Conservation (phyloP, 2,888 invertebrate species). For the Caradrina clavipalpis region DNA sequence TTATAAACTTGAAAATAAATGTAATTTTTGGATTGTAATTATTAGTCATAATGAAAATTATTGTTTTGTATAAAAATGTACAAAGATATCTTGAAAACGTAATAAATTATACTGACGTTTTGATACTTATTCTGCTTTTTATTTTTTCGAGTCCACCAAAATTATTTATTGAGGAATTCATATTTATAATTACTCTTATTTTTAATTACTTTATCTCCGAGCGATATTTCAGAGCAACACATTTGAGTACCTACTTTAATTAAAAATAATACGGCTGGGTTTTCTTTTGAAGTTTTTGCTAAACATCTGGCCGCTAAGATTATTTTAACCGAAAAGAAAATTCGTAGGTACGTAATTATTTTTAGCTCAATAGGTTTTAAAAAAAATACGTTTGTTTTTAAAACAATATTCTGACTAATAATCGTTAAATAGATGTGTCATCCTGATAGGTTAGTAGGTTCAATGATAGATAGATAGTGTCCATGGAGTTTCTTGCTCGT, state of each 20-base stretch:
- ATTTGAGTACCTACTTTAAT: constrained; percentile 23
- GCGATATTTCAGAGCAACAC: constrained; percentile 25
- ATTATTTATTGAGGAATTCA: constrained; percentile 53
- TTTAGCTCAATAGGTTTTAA: background rate
- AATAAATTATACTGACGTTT: constrained; percentile 91
- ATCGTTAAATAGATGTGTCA: background rate
- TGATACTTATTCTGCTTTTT: constrained; percentile 87
- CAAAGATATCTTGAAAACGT: constrained; percentile 89
- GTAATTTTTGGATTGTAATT: constrained; percentile 91
- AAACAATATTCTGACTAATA: too few relatives aligned
- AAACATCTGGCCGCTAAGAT: constrained; percentile 1
- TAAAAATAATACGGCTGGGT: constrained; percentile 5
- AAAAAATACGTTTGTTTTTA: too few relatives aligned
- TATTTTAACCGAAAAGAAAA: background rate
- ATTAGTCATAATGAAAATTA: constrained; percentile 89
- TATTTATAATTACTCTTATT: constrained; percentile 30
- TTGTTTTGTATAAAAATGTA: constrained; percentile 91
- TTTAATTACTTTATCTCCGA: constrained; percentile 47
- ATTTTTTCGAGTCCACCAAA: constrained; percentile 66
- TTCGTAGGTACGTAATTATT: background rate
- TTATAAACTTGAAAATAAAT: constrained; percentile 89
- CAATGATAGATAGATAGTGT: too few relatives aligned
- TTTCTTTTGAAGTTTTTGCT: constrained; percentile 14
- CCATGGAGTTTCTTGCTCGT: too few relatives aligned
- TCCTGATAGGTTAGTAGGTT: background rate